Conservation (phyloP, 2,113 vertebrate species). For the human region GRCh38 chrX:21655001-21655500, state of each 20-base stretch:
- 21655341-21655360: constrained; percentile 53
- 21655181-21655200: neutral
- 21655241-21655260: neutral
- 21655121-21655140: constrained; percentile 37
- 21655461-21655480: constrained; percentile 57
- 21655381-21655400: constrained; percentile 51
- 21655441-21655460: constrained; percentile 51
- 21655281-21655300: constrained; percentile 8
- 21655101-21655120: neutral
- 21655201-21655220: neutral
- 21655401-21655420: constrained; percentile 43
- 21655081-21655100: neutral
- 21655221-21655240: neutral
- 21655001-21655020: neutral
- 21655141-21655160: constrained; percentile 4
- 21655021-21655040: constrained; percentile 18
- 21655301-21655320: constrained; percentile 43
- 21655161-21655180: neutral
- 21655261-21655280: constrained; percentile 48
- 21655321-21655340: constrained; percentile 57
- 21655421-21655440: constrained; percentile 13
- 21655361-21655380: constrained; percentile 41
- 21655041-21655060: neutral
- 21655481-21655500: constrained; percentile 48
- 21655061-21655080: neutral